Conservation (phyloP, 1,140 invertebrate genomes). For the Ostrea edulis region DNA sequence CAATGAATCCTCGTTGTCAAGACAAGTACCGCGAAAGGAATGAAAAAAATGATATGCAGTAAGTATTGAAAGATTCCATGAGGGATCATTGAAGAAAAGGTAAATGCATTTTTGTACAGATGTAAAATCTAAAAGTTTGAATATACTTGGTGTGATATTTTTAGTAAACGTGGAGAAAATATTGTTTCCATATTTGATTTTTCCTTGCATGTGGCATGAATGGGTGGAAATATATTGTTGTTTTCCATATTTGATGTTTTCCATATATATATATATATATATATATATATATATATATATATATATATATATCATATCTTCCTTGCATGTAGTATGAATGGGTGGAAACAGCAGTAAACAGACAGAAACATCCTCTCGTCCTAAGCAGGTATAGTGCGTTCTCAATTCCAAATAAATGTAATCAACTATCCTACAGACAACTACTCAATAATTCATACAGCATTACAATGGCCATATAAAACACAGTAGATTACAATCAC, state of each 20-base stretch:
- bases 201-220: not conserved
- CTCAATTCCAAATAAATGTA: not conserved
- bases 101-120: too few relatives aligned
- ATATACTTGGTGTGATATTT: too few relatives aligned
- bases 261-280: too few relatives aligned
- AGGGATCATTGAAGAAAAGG: too few relatives aligned
- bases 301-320: too few relatives aligned
- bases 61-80: too few relatives aligned
- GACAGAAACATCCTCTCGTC: not conserved
- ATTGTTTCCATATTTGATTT: too few relatives aligned
- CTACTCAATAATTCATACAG: not conserved
- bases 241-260: too few relatives aligned
- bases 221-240: conserved; percentile 10
- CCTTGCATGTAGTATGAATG: not conserved
- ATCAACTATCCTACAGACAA: not conserved
- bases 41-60: not conserved
- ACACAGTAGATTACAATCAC: not conserved
- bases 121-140: too few relatives aligned
- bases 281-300: too few relatives aligned
- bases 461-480: not conserved
- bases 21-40: not conserved
- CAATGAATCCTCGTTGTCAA: not conserved
- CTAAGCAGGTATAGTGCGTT: not conserved
- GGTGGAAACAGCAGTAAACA: not conserved
- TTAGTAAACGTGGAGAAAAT: too few relatives aligned